Evolutionary conservation across 2,113 vertebrate species (phyloP), one percentile per base, ranked within the genome.

Genomic region (Ciconia boyciana): DNA sequence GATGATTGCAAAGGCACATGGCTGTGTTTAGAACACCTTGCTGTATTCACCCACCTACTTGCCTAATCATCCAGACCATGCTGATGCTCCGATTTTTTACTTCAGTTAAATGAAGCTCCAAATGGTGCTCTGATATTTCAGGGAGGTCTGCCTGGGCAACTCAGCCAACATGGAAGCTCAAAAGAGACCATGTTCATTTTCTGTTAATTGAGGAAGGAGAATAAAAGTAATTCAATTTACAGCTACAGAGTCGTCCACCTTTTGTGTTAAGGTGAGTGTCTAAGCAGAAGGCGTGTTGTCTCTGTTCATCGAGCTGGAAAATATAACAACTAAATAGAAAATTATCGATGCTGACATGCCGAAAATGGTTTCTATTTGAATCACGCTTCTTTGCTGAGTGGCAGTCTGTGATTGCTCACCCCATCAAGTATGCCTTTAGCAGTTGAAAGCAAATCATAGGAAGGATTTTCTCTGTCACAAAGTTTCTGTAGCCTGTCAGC

Each of bases 291-390:
- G 18, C 2, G 2, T 36, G 26, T 90, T 83, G 49, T 83, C 57
- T 74, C 77, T 92, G 92, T 90, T 92, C 89, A 94, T 51, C 2
- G 52, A 90, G 41, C 82, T 94, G 83, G 86, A 92, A 90, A 74
- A 69, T 83, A 41, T 36, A 82, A 89, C 85, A 94, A 64, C 64
- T 71, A 75, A 79, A 81, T 89, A 85, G 70, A 62, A 92, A 90
- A 92, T 82, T 79, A 61, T 77, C 29, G 55, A 17, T 43, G 39
- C 66, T 55, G 58, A 87, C 0, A 6, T 69, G 57, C 78, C 87
- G 75, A 58, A 86, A 83, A 83, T 58, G 18, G 20, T 74, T 92
- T 78, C 51, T 80, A 2, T 80, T 54, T 90, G 57, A 69, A 66
- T 80, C 31, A 24, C 8, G 2, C 21, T 83, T 44, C 51, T 69